A percentile compares a stretch with the other conserved stretches of the same genome.
phyloP scores from a whole-genome alignment of 2,888 invertebrate species.

The Adineta ricciae region DNA sequence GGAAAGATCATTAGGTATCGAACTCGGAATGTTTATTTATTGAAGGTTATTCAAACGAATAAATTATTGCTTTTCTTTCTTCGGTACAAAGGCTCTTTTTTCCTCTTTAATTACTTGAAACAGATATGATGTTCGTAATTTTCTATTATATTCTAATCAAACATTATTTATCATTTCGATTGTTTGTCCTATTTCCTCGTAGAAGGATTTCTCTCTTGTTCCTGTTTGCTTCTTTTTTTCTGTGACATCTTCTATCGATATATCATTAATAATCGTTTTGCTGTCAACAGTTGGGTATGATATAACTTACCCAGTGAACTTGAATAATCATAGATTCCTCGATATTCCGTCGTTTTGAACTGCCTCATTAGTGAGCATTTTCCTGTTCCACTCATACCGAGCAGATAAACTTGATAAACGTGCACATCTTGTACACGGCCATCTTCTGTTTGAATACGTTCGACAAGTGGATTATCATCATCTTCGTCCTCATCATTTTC shows the following conservation, averaged over 20 bases:
- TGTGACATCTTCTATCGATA: neutral
- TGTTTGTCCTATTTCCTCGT: too few species aligned
- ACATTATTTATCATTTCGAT: too few species aligned
- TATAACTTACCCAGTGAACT: neutral
- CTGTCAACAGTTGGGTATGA: too few species aligned
- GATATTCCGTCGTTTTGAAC: constrained; percentile 33
- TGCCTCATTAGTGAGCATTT: constrained; percentile 31
- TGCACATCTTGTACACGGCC: neutral
- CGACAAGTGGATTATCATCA: neutral
- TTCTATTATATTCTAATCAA: too few species aligned
- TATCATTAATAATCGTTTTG: too few species aligned
- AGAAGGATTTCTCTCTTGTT: too few species aligned
- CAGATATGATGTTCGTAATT: too few species aligned
- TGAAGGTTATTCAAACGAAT: neutral
- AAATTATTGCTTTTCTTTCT: too few species aligned
- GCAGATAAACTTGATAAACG: constrained; percentile 30
- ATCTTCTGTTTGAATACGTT: neutral
- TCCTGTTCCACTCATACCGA: constrained; percentile 30
- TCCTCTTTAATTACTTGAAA: too few species aligned
- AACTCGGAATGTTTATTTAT: neutral
- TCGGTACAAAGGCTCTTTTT: too few species aligned
- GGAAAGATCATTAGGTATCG: neutral
- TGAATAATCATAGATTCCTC: constrained; percentile 32
- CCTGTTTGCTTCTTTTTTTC: too few species aligned
- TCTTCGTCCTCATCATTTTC: neutral